Conservation (phyloP, 2,113 vertebrate species). For the Melanostigma gelatinosum region DNA sequence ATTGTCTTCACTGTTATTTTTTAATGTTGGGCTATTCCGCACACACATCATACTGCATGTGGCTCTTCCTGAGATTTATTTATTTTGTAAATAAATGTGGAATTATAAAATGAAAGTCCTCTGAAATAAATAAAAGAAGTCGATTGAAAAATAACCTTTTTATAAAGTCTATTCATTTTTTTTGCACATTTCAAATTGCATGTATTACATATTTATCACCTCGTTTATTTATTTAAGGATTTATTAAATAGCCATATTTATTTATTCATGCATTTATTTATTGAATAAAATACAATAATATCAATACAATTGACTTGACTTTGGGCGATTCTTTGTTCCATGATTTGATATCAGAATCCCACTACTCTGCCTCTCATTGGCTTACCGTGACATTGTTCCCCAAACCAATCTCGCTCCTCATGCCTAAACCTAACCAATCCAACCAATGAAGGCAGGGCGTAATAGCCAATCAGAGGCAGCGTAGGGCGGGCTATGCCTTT, state of each 20-base stretch:
- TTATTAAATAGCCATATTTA: not conserved
- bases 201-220: not conserved
- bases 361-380: no score
- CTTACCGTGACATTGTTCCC: not conserved
- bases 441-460: no score
- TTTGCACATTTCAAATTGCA: not conserved
- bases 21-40: not conserved
- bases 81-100: not conserved
- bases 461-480: not conserved
- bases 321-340: not conserved
- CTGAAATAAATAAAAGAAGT: no score
- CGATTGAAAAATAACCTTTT: not conserved
- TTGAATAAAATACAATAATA: not conserved
- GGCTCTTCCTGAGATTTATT: not conserved
- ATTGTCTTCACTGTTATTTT: not conserved
- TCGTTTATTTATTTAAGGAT: not conserved
- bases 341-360: not conserved
- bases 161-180: not conserved
- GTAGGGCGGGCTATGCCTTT: not conserved
- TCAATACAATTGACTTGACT: no score
- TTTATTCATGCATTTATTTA: not conserved
- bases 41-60: not conserved
- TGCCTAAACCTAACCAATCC: not conserved
- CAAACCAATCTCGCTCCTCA: not conserved
- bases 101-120: not conserved